These are phyloP conservation scores for Cyclopterus lumpus DNA, from an alignment of 2,797 vertebrate genomes.

Conservation along the genomic window DNA sequence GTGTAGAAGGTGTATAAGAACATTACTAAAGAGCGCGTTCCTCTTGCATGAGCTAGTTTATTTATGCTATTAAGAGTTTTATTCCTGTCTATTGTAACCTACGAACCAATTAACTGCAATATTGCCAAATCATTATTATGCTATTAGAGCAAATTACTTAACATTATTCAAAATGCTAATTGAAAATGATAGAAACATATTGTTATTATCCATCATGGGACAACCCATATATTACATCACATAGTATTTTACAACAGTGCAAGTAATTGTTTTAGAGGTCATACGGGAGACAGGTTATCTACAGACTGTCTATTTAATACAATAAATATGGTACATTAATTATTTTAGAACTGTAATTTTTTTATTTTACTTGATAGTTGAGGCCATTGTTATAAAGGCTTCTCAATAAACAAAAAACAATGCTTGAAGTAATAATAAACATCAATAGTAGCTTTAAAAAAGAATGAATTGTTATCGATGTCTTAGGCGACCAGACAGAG, in stretches of 20 bases:
- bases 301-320: neutral
- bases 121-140: neutral
- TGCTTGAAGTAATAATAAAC: neutral
- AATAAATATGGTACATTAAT: neutral
- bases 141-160: neutral
- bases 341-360: conserved; percentile 4
- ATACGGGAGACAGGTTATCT: neutral
- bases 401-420: neutral
- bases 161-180: neutral
- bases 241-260: neutral
- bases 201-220: neutral
- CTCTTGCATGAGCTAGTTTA: neutral
- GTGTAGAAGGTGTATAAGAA: neutral
- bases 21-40: neutral
- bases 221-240: neutral
- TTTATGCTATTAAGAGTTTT: neutral
- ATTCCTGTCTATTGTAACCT: neutral
- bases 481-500: neutral
- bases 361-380: neutral
- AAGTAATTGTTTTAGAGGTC: neutral
- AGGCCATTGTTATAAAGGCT: neutral
- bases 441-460: neutral
- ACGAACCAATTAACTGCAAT: neutral
- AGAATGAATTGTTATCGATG: neutral
- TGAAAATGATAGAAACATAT: neutral